Percentiles rank a stretch among this genome's conserved stretches.
Conservation (phyloP, 2,797 vertebrate genomes). For the Argyrosomus regius region DNA sequence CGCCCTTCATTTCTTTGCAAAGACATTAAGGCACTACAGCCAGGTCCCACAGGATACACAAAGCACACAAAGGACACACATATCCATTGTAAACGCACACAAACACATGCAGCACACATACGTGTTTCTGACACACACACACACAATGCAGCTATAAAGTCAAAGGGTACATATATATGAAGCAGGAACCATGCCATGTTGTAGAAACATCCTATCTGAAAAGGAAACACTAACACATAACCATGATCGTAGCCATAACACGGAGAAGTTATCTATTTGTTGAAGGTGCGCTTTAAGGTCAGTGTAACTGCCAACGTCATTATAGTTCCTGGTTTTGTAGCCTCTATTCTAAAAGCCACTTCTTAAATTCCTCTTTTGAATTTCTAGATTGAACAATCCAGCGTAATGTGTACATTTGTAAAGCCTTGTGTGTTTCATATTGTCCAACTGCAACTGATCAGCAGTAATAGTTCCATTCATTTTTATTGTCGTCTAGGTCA, state of each 20-base stretch:
- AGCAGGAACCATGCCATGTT: slow-evolving; percentile 13
- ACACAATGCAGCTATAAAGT: slow-evolving; percentile 22
- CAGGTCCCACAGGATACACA: slow-evolving; percentile 74
- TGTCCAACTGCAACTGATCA: not conserved
- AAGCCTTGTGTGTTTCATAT: not conserved
- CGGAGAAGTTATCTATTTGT: slow-evolving; percentile 2
- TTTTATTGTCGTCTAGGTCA: slow-evolving; percentile 21
- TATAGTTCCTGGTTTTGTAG: slow-evolving; percentile 1
- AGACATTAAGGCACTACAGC: slow-evolving; percentile 73
- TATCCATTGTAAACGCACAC: slow-evolving; percentile 50
- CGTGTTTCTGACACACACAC: not conserved
- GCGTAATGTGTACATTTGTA: not conserved
- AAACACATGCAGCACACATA: slow-evolving; percentile 6
- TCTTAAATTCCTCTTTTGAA: not conserved
- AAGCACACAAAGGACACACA: slow-evolving; percentile 64
- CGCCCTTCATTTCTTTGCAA: slow-evolving; percentile 56
- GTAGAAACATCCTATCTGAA: slow-evolving; percentile 16
- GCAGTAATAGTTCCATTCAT: not conserved
- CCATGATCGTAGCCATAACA: not conserved
- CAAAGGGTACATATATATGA: not conserved
- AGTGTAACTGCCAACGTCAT: not conserved
- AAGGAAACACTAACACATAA: slow-evolving; percentile 9
- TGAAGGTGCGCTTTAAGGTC: not conserved
- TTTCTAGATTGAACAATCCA: not conserved
- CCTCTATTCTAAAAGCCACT: slow-evolving; percentile 1